Evolutionary conservation across 2,797 vertebrate species (phyloP), one percentile per base, ranked within the genome.

Genomic region (Rachycentron canadum): DNA sequence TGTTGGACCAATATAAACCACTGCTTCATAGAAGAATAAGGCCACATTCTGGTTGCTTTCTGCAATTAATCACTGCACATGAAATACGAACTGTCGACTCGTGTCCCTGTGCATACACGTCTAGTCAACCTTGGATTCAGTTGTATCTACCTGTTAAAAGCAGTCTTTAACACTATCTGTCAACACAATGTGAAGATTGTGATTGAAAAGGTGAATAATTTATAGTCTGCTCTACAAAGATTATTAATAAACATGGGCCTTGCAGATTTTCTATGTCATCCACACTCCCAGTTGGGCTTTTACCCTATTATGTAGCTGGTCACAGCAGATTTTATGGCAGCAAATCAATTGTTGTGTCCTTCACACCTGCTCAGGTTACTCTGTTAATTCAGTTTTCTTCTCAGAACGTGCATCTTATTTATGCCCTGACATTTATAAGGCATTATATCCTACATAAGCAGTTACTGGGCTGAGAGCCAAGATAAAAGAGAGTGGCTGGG

Each of bases 351-450:
- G 72, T 47, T 49, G 66, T 53, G 68, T 76, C 62, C 74, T 47
- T 83, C 59, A 76, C 70, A 85, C 63, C 60, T 79, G 69, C 86
- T 92, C 59, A 0, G 36, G 59, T 90, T 90, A 80, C 91, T 53
- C 34, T 30, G 38, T 41, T 90, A 79, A 89, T 84, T 87, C 34
- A 65, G 34, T 89, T 89, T 85, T 49, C 63, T 70, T 69, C 56
- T 36, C 23, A 1, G 55, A 55, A 73, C 36, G 36, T 34, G 43
- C 25, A 2, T 84, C 56, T 68, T 82, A 56, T 76, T 75, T 74
- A 68, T 76, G 53, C 57, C 60, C 69, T 63, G 75, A 81, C 79
- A 79, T 65, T 75, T 75, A 64, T 43, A 49, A 47, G 62, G 64
- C 65, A 65, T 72, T 1, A 16, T 58, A 57, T 78, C 69, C 64